Conservation (phyloP, 1,140 invertebrate genomes). For the Brachystomella parvula region DNA sequence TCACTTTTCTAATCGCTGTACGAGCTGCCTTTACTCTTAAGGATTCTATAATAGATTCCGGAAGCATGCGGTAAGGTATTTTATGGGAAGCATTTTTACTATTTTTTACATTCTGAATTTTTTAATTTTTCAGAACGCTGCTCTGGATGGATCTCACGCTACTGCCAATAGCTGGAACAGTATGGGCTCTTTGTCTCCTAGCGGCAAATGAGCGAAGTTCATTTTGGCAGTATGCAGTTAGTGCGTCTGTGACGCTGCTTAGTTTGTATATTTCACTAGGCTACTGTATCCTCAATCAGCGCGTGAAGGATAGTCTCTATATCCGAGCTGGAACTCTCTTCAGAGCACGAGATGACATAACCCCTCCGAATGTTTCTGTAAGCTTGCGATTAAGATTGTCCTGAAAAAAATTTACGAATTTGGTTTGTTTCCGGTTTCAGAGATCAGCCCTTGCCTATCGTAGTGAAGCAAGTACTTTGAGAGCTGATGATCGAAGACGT, state of each 20-base stretch:
- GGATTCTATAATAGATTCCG: constrained; percentile 81
- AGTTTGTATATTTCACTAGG: constrained; percentile 69
- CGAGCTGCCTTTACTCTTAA: constrained; percentile 83
- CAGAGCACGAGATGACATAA: constrained; percentile 39
- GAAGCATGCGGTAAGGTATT: constrained; percentile 62
- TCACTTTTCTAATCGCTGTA: constrained; percentile 73
- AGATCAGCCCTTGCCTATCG: constrained; percentile 75
- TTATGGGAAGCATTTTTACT: not conserved
- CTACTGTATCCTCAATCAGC: constrained; percentile 72
- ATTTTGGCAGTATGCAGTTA: constrained; percentile 62
- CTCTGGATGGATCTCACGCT: constrained; percentile 75
- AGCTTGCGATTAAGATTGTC: constrained; percentile 19
- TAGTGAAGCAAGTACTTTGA: constrained; percentile 46
- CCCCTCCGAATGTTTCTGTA: constrained; percentile 51
- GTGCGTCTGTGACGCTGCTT: constrained; percentile 60
- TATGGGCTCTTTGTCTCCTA: constrained; percentile 72
- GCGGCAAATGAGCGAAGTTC: constrained; percentile 67
- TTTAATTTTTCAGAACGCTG: constrained; percentile 55
- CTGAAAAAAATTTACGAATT: constrained; percentile 15
- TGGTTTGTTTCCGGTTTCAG: constrained; percentile 45
- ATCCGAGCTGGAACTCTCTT: constrained; percentile 44
- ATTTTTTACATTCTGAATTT: constrained; percentile 5
- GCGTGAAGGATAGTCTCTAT: constrained; percentile 62
- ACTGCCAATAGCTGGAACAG: constrained; percentile 63
- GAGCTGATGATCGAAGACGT: constrained; percentile 42